Base-by-base conservation (phyloP, 2,113 vertebrate species). In the Gallinago media region DNA sequence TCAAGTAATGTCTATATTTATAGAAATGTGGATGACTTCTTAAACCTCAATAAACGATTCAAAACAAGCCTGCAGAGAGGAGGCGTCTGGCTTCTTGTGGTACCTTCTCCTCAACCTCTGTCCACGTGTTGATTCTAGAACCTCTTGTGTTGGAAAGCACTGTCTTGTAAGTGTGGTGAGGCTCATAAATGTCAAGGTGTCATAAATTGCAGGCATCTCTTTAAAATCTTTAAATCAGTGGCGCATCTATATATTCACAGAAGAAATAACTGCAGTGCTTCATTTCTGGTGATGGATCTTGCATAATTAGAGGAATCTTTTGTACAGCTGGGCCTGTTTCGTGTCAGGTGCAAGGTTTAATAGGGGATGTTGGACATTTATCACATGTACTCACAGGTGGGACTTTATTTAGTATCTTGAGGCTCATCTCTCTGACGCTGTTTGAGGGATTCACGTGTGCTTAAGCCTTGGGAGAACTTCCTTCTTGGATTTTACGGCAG, bases 1-100 rank as follows among this genome's bases (percentile, higher is more conserved):
- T 97, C 93, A 95, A 97, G 97, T 96, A 97, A 97, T 98, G 97
- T 98, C 97, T 98, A 98, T 98, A 98, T 98, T 98, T 98, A 98
- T 98, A 98, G 97, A 97, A 97, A 97, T 97, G 96, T 98, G 96
- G 96, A 97, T 96, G 96, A 97, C 94, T 97, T 97, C 97, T 97
- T 97, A 94, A 96, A 96, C 96, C 92, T 97, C 96, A 98, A 98
- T 98, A 98, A 98, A 98, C 91, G 94, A 94, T 91, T 97, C 81
- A 93, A 97, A 97, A 97, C 84, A 96, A 98, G 89, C 77, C 85
- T 94, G 85, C 85, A 92, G 94, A 97, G 80, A 96, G 86, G 96
- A 92, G 96, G 88, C 94, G 97, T 97, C 90, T 94, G 94, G 89
- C 77, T 98, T 89, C 72, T 77, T 95, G 86, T 65, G 49, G 29